Evolutionary conservation across 2,113 vertebrate species (phyloP).

Genomic region (Pseudorectes ferrugineus): DNA sequence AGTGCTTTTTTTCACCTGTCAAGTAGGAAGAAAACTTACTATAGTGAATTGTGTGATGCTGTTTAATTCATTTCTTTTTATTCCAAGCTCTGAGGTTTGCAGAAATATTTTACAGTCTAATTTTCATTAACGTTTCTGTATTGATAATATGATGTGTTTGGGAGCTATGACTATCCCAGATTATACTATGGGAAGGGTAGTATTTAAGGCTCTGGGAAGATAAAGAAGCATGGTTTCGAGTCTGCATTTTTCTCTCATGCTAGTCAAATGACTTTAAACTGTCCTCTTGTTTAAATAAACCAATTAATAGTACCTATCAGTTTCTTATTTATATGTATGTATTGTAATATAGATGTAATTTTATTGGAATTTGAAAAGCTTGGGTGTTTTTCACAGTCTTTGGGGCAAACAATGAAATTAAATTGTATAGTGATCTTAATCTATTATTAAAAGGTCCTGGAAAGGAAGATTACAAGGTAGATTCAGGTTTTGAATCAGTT

Average conservation of each 20-base stretch:
- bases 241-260: not conserved
- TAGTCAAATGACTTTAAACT: not conserved
- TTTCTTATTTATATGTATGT: constrained; percentile 41
- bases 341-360: constrained; percentile 42
- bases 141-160: not conserved
- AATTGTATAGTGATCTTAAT: constrained; percentile 80
- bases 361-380: constrained; percentile 58
- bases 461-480: constrained; percentile 83
- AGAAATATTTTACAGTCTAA: constrained; percentile 55
- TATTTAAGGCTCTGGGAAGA: not conserved
- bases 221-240: rapidly evolving
- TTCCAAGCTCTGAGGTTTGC: constrained; percentile 18
- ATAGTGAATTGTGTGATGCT: constrained; percentile 61
- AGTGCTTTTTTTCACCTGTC: constrained; percentile 89
- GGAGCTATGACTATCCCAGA: not conserved
- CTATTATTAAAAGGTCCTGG: constrained; percentile 76
- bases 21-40: constrained; percentile 70
- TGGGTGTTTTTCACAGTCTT: constrained; percentile 25
- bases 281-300: not conserved
- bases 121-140: constrained; percentile 36
- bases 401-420: constrained; percentile 69
- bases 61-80: constrained; percentile 61
- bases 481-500: constrained; percentile 79
- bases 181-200: not conserved
- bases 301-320: constrained; percentile 18